Conservation (phyloP, 2,113 vertebrate genomes). For the Notarius quadriscutis region DNA sequence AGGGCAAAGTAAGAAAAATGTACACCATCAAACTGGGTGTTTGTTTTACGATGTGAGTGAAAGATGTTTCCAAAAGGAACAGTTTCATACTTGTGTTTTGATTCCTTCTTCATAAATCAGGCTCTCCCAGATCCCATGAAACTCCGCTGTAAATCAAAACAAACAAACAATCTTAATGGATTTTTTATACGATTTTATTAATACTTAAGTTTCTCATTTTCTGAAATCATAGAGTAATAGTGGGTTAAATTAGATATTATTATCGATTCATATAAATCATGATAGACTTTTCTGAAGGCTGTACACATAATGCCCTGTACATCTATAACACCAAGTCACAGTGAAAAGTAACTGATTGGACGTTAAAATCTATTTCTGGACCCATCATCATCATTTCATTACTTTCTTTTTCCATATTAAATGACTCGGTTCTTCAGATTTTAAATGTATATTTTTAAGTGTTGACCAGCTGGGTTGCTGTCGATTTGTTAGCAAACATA, state of each 20-base stretch:
- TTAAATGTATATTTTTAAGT: neutral
- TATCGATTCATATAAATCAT: neutral
- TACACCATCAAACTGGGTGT: neutral
- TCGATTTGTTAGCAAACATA: too few relatives aligned
- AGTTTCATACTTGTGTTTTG: constrained; percentile 84
- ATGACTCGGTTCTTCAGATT: neutral
- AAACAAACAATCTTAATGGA: neutral
- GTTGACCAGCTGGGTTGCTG: too few relatives aligned
- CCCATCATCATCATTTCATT: neutral
- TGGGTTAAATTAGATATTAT: neutral
- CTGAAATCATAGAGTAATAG: neutral
- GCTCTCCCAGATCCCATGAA: constrained; percentile 97
- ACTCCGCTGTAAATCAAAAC: constrained; percentile 77
- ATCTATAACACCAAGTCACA: neutral
- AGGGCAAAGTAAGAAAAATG: neutral
- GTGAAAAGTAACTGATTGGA: neutral
- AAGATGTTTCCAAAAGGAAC: neutral
- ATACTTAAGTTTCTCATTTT: too few relatives aligned
- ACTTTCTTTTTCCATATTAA: neutral
- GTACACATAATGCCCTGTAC: neutral
- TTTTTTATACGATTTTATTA: neutral
- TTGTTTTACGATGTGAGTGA: neutral
- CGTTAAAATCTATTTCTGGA: neutral
- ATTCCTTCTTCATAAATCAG: constrained; percentile 88
- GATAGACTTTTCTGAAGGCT: neutral